Conservation (phyloP, 2,113 vertebrate genomes). For the Myanophis thanlyinensis region DNA sequence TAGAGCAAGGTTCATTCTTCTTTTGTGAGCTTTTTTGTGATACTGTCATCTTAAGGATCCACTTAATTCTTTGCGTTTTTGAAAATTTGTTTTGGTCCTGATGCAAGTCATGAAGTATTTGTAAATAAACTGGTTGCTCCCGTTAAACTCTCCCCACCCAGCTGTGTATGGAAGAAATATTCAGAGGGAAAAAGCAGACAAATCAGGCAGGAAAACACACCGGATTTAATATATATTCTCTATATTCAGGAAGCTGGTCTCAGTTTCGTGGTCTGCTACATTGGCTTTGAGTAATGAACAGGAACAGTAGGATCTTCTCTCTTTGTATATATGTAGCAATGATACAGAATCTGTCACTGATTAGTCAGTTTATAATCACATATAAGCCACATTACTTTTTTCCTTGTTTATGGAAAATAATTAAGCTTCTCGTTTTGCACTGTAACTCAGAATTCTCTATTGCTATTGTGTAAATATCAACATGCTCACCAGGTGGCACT, state of each 20-base stretch:
- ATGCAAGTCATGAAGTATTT: background rate
- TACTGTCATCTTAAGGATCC: background rate
- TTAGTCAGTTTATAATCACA: background rate
- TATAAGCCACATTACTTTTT: background rate
- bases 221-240: background rate
- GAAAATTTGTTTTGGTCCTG: background rate
- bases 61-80: background rate
- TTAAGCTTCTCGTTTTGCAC: background rate
- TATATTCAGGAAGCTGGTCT: background rate
- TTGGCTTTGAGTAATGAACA: background rate
- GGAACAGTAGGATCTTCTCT: background rate
- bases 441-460: background rate
- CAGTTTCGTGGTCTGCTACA: background rate
- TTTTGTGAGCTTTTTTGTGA: background rate
- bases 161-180: background rate
- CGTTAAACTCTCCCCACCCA: background rate
- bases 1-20: background rate
- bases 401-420: background rate
- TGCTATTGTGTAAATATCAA: background rate
- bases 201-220: background rate
- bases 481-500: constrained; percentile 20
- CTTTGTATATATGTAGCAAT: background rate
- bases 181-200: background rate
- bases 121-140: background rate
- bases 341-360: background rate